A percentile compares a stretch with the other conserved stretches of the same genome.
These are phyloP conservation scores for Poecilia latipinna DNA, from an alignment of 2,113 vertebrate genomes.

Conservation along the genomic window DNA sequence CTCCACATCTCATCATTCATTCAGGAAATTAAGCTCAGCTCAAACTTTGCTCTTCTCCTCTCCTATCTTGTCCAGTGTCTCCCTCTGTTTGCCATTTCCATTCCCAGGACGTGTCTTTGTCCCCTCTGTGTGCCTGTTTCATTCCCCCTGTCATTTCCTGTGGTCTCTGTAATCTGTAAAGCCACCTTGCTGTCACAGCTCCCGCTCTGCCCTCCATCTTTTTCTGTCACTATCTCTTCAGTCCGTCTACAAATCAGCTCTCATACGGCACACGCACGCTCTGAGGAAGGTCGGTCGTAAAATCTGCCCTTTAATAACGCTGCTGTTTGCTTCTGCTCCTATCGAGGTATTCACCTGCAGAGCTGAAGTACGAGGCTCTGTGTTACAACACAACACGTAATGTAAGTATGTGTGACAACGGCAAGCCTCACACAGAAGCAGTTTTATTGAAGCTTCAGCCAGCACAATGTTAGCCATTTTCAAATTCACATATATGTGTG, in stretches of 20 bases:
- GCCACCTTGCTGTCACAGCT: slow-evolving; percentile 12
- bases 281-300: slow-evolving; percentile 7
- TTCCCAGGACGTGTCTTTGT: slow-evolving; percentile 16
- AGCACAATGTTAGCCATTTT: not conserved
- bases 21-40: not conserved
- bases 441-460: not conserved
- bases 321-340: not conserved
- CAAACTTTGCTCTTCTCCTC: slow-evolving; percentile 3
- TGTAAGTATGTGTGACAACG: not conserved
- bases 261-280: not conserved
- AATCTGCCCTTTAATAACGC: slow-evolving; percentile 20
- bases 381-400: not conserved
- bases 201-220: slow-evolving; percentile 22
- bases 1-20: not conserved
- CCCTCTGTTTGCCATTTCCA: slow-evolving; percentile 13
- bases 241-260: slow-evolving; percentile 31
- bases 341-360: not conserved
- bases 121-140: slow-evolving; percentile 29
- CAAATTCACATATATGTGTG: not conserved
- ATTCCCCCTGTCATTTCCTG: slow-evolving; percentile 52
- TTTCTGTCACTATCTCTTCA: slow-evolving; percentile 11
- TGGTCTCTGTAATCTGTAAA: slow-evolving; percentile 53
- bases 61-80: slow-evolving; percentile 4
- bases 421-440: not conserved
- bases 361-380: too few species aligned